Conservation (phyloP, 2,113 vertebrate species). For the Bombycilla garrulus region DNA sequence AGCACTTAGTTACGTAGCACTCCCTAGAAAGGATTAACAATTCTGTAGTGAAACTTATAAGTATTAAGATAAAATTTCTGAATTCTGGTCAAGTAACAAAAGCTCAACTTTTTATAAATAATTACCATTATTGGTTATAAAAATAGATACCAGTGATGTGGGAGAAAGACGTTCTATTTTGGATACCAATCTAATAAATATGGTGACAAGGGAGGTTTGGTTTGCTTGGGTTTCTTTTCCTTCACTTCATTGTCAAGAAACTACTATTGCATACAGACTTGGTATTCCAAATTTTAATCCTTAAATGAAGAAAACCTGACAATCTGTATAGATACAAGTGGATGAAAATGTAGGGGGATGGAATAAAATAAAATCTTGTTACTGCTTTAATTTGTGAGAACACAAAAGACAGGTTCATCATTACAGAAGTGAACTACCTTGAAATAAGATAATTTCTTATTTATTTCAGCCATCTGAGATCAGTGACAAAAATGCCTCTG, state of each 20-base stretch:
- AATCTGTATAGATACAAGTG: background rate
- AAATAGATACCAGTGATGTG: background rate
- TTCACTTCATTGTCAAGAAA: background rate
- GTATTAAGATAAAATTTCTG: background rate
- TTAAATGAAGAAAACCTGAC: background rate
- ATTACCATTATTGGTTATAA: background rate
- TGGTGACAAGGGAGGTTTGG: background rate
- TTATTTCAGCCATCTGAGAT: background rate
- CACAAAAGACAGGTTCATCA: background rate
- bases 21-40: background rate
- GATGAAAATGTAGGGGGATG: background rate
- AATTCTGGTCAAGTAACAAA: background rate
- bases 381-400: background rate
- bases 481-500: background rate
- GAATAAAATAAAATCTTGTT: background rate
- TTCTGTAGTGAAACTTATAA: background rate
- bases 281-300: background rate
- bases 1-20: background rate
- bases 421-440: background rate
- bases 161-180: background rate
- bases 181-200: background rate
- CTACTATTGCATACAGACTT: background rate
- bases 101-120: background rate
- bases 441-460: background rate
- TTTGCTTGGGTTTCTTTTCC: background rate